These are phyloP conservation scores for Lucinisca nassula DNA, from an alignment of 2,888 invertebrate genomes.

Conservation along the genomic window DNA sequence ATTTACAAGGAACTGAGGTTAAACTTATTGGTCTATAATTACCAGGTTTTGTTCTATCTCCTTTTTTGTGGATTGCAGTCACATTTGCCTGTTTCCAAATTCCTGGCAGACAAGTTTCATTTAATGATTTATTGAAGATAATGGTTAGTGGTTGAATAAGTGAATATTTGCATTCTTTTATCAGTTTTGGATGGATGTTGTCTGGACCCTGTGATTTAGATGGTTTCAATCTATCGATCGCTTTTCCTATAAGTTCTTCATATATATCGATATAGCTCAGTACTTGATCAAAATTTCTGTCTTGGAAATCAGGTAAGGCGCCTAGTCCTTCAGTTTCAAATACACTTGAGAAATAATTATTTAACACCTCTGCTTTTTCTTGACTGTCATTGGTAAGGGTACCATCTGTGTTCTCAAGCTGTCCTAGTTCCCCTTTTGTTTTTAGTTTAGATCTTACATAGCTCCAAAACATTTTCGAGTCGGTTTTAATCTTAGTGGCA, in stretches of 20 bases:
- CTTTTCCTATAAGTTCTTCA: background rate
- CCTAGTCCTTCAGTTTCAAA: constrained; percentile 11
- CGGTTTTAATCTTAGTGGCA: background rate
- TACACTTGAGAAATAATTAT: constrained; percentile 10
- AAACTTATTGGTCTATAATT: constrained; percentile 23
- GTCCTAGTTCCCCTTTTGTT: constrained; percentile 10
- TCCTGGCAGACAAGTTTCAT: background rate
- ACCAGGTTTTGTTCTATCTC: constrained; percentile 12
- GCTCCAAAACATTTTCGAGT: constrained; percentile 36
- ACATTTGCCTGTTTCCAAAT: constrained; percentile 33
- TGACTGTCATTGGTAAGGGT: constrained; percentile 7
- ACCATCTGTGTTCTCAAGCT: constrained; percentile 13
- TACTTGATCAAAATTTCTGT: background rate
- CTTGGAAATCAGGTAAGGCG: constrained; percentile 13
- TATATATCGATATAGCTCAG: background rate
- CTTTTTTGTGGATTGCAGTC: constrained; percentile 10
- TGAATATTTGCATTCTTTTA: constrained; percentile 1
- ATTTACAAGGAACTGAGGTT: constrained; percentile 12
- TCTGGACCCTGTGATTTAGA: constrained; percentile 24
- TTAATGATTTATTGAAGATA: constrained; percentile 7
- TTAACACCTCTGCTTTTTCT: constrained; percentile 23
- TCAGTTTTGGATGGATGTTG: background rate
- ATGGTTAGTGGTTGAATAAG: background rate
- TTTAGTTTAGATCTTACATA: constrained; percentile 26
- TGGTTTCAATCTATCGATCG: background rate